Percentiles rank a stretch among this genome's conserved stretches.
phyloP scores from a whole-genome alignment of 2,888 invertebrate species.

The Crioceris asparagi region DNA sequence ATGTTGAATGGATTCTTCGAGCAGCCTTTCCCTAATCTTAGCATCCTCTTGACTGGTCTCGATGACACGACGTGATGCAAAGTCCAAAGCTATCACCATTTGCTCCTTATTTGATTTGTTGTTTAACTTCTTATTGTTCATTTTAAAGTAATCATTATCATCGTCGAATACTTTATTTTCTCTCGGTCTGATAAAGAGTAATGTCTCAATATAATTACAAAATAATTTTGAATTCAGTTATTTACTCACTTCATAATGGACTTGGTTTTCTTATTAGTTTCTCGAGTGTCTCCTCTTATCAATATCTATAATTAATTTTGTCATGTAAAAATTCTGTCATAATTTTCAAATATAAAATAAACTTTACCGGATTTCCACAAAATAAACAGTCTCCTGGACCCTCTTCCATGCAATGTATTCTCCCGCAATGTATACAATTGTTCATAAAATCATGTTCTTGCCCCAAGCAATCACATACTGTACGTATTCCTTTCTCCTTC shows the following conservation, averaged over 20 bases:
- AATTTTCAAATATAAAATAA: background rate
- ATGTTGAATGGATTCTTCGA: conserved; percentile 29
- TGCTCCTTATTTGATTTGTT: conserved; percentile 28
- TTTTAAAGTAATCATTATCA: conserved; percentile 85
- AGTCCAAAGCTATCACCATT: conserved; percentile 35
- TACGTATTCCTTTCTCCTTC: conserved; percentile 40
- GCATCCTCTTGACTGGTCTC: conserved; percentile 28
- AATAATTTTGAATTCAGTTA: background rate
- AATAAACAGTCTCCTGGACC: conserved; percentile 94
- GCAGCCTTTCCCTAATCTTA: conserved; percentile 25
- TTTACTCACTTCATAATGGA: conserved; percentile 21
- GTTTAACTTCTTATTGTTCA: conserved; percentile 58
- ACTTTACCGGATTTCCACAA: conserved; percentile 70
- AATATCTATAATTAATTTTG: conserved; percentile 19
- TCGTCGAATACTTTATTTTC: conserved; percentile 80
- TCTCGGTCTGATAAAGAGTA: conserved; percentile 21
- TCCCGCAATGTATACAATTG: conserved; percentile 88
- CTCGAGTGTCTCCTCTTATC: conserved; percentile 21
- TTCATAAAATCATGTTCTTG: conserved; percentile 79
- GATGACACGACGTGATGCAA: conserved; percentile 32
- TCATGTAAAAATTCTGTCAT: background rate
- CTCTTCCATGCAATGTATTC: conserved; percentile 91
- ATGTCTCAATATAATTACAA: no score
- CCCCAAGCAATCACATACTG: conserved; percentile 87
- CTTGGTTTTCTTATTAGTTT: conserved; percentile 16